These are phyloP conservation scores for Cacatua alba DNA, from an alignment of 2,113 vertebrate genomes.

Conservation along the genomic window DNA sequence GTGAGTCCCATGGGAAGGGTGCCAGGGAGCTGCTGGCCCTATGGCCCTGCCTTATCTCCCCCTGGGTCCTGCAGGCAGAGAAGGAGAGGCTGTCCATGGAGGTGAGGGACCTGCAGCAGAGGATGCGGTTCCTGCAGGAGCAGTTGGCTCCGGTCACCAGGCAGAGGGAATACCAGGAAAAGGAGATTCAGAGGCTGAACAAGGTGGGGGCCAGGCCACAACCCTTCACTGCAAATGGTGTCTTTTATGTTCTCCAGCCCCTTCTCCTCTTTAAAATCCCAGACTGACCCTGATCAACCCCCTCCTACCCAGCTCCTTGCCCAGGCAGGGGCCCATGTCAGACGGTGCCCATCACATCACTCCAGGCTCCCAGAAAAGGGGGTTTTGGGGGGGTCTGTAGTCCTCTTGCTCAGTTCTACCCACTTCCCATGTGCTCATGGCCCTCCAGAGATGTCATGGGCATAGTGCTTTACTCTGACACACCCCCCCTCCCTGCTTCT, in stretches of 20 bases:
- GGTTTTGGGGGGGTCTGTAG: background rate
- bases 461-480: background rate
- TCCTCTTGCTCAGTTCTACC: background rate
- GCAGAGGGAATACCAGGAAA: slow-evolving; percentile 95
- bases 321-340: background rate
- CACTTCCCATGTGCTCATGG: rapidly evolving
- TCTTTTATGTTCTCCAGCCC: background rate
- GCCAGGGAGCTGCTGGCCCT: background rate
- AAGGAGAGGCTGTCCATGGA: slow-evolving; percentile 90
- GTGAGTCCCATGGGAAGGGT: slow-evolving; percentile 48
- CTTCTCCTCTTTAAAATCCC: background rate
- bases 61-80: slow-evolving; percentile 76
- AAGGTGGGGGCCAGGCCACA: slow-evolving; percentile 72
- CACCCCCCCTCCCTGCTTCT: background rate
- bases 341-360: background rate
- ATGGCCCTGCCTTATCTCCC: background rate
- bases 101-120: slow-evolving; percentile 90
- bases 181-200: slow-evolving; percentile 95
- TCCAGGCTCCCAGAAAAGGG: background rate
- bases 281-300: background rate
- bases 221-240: background rate
- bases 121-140: slow-evolving; percentile 90
- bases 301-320: background rate
- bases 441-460: background rate
- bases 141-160: slow-evolving; percentile 89